These are phyloP conservation scores for Trichopria drosophilae DNA, from an alignment of 2,888 invertebrate species.

Conservation along the genomic window DNA sequence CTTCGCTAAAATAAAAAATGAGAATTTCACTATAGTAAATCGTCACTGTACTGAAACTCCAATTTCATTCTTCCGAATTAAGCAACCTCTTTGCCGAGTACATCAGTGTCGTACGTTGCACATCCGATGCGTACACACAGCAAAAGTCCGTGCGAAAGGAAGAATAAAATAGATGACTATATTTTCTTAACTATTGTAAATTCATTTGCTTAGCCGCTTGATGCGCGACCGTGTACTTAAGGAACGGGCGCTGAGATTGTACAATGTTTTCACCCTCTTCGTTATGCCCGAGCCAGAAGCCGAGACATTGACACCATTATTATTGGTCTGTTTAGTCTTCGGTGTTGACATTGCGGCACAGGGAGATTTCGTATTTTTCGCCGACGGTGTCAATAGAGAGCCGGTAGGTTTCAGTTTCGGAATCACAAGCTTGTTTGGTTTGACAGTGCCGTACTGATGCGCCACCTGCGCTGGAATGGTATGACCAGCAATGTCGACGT, in stretches of 20 bases:
- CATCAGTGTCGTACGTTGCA: no score
- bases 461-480: conserved; percentile 51
- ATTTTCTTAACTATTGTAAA: no score
- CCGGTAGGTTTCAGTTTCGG: conserved; percentile 29
- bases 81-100: no score
- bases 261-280: conserved; percentile 52
- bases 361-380: no score
- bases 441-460: conserved; percentile 50
- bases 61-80: no score
- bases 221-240: conserved; percentile 53
- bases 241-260: conserved; percentile 50
- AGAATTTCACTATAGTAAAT: no score
- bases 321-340: conserved; percentile 27
- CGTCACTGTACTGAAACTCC: no score
- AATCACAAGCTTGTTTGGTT: conserved; percentile 47
- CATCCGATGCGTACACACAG: no score
- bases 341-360: conserved; percentile 22
- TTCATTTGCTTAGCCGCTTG: conserved; percentile 53
- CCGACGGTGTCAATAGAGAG: conserved; percentile 14
- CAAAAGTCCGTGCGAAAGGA: no score
- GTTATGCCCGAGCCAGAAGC: conserved; percentile 42
- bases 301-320: conserved; percentile 4
- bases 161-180: no score
- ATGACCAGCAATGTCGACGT: conserved; percentile 55
- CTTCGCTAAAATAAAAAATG: no score